Evolutionary conservation across 2,113 vertebrate genomes (phyloP).

Genomic region (Microcebus lehilahytsara): DNA sequence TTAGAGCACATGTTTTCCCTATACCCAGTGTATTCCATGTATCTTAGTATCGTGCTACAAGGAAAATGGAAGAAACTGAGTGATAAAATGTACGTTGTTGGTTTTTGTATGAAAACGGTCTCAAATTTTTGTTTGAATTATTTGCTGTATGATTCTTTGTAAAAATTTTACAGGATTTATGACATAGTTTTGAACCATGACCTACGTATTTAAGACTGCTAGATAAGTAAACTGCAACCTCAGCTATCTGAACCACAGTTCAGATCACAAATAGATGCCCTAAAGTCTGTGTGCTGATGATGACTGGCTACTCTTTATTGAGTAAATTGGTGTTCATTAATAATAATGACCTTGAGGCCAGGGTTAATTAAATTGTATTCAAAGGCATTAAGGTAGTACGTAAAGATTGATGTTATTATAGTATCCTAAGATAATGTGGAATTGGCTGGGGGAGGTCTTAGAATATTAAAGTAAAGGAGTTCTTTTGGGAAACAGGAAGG

Average conservation of each 20-base stretch:
- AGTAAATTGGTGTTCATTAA: neutral
- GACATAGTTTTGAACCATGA: neutral
- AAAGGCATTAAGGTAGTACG: neutral
- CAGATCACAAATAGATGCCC: neutral
- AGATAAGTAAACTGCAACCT: neutral
- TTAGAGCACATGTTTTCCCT: neutral
- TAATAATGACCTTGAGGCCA: neutral
- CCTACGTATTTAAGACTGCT: neutral
- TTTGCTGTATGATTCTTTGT: neutral
- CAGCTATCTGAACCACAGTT: neutral
- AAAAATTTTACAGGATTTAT: neutral
- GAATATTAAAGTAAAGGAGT: neutral
- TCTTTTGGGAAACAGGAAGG: neutral
- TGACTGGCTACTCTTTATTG: neutral
- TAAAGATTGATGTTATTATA: neutral
- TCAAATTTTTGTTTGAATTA: neutral
- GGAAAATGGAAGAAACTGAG: neutral
- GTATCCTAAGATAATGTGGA: neutral
- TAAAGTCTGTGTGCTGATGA: neutral
- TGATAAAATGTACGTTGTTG: neutral
- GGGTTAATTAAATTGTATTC: neutral
- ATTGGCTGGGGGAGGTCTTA: neutral
- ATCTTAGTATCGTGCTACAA: neutral
- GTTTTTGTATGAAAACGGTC: neutral
- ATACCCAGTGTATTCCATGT: neutral